Base-by-base conservation (phyloP, 1,140 invertebrate species). In the Diabrotica virgifera region DNA sequence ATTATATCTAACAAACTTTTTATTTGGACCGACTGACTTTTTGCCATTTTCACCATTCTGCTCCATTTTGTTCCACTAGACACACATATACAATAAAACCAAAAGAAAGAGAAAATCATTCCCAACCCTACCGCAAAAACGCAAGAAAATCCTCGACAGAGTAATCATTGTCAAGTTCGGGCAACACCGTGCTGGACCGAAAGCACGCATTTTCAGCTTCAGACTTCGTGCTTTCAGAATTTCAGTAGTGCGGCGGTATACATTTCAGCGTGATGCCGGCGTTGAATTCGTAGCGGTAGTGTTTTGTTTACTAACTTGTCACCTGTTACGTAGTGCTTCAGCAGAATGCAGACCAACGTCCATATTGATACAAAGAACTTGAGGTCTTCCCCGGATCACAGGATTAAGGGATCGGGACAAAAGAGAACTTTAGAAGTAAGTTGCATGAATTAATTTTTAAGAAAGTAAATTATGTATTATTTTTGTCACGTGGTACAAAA, bases 261-360 rank as follows among this genome's bases (percentile, higher is more conserved):
- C 24, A 46, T 62, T 36, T 13, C 62, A 11, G 52, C 40, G 37
- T 37, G 46, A 52, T 51, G 50, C 56, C 38, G 62, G 35, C 52
- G 37, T 57, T 58, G 59, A 58, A 52, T 37, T 59, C 13, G 52
- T 12, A 63, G 13, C 36, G 36, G 56, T 56, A 37, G 52, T 51
- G 61, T 46, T 6, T 57, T 50, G 59, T 60, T 60, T 51, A 36
- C 14, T 51, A 14, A 36, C 14, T 57, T 62, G 50, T 70, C 62
- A 70, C 68, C 65, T 66, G 62, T 64, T 70, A 66, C 65, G 57
- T 53, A 13, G 13, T 53, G 11, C 8, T 53, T n/a, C 50, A 58
- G n/a, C 75, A 80, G 70, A 51, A 87, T 87, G 85, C 85, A 87
- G 81, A 87, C 85, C 11, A 87, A 87, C 73, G 85, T 86, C 65